These are phyloP conservation scores for Drosophila cardini DNA, from an alignment of 1,140 invertebrate genomes.

Conservation along the genomic window DNA sequence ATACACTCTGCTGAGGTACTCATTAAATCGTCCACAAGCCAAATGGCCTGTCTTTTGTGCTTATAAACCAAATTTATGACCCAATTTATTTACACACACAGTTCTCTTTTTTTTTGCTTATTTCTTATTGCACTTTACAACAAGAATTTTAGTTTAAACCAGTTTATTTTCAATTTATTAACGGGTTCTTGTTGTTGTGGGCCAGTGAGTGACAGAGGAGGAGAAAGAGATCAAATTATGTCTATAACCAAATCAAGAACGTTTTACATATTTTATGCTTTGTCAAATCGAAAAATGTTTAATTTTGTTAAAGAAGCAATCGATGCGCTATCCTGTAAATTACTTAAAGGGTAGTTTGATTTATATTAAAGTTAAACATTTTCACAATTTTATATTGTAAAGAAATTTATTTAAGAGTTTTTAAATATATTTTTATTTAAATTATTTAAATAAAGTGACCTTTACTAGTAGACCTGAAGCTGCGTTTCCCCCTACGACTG, in stretches of 20 bases:
- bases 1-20: constrained; percentile 24
- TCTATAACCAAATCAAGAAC: not conserved
- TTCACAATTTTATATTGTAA: too few relatives aligned
- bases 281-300: constrained; percentile 1
- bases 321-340: too few relatives aligned
- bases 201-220: too few relatives aligned
- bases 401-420: not conserved
- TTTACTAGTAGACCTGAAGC: too few relatives aligned
- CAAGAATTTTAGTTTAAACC: constrained; percentile 12
- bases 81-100: constrained; percentile 31
- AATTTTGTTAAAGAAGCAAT: not conserved
- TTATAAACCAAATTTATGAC: constrained; percentile 42
- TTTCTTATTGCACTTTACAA: constrained; percentile 22
- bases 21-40: constrained; percentile 41
- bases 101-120: constrained; percentile 1
- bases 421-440: too few relatives aligned
- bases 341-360: too few relatives aligned
- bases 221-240: not conserved
- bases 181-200: not conserved
- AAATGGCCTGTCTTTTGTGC: constrained; percentile 43
- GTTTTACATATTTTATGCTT: not conserved
- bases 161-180: constrained; percentile 20
- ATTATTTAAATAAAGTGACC: too few relatives aligned
- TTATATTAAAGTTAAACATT: too few relatives aligned
- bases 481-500: too few relatives aligned